Base-by-base conservation (phyloP, 1,140 invertebrate genomes). In the Lamellibrachia luymesi region DNA sequence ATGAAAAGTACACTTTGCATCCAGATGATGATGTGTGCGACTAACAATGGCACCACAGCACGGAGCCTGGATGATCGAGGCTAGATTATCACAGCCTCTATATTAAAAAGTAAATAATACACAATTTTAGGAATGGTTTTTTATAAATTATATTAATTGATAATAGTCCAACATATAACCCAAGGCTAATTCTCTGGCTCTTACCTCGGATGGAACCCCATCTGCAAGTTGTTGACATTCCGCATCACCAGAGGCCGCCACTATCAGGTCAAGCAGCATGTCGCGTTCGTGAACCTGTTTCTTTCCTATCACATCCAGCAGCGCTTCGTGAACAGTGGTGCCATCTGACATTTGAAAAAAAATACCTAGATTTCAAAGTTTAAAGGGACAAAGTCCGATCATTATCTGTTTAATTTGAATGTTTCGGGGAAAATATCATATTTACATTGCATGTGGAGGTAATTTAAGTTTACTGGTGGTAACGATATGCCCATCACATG, bases 221-320 rank as follows among this genome's bases (percentile, higher is more conserved):
- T 80, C 64, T 4, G 64, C 64, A 17, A 22, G 64, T 22, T 80
- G 64, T 4, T 80, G 64, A 80, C 64, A 80, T 17, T 80, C 64
- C 13, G 64, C 64, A 17, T 80, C 64, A 80, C 64, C 27, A 50
- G 91, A 51, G 17, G 51, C 91, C 1, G 49, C 91, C 91, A 50
- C 91, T 50, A 51, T 51, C 91, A 91, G 91, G 10, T 91, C 91
- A 49, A 91, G 49, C 49, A 91, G n/a, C 13, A 27, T 50, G 91
- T 91, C 51, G 49, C 91, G 91, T 51, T 91, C 91, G 10, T 50
- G 49, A 4, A 13, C 27, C 25, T 91, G 91, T 51, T 91, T 91
- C 91, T 50, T 91, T 25, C 6, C 91, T n/a, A 91, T 51, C 13
- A 50, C 49, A 49, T 91, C 91, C 91, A 91, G 27, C 91, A 91